Conservation (phyloP, 2,797 vertebrate genomes). For the Peromyscus nudipes region DNA sequence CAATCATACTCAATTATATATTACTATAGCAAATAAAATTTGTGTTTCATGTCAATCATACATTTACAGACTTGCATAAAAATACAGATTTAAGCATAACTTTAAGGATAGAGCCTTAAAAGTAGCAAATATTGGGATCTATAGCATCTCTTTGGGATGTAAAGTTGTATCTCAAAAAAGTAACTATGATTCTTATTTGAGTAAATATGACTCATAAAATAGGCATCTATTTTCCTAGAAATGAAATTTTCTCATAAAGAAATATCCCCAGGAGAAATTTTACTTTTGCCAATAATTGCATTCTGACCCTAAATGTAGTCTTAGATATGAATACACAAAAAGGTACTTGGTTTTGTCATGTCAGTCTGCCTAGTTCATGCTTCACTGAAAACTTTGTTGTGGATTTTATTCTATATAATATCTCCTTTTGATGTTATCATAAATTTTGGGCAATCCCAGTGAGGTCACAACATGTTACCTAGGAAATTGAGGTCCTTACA, state of each 20-base stretch:
- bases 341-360: neutral
- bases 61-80: neutral
- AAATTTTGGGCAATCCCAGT: neutral
- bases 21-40: neutral
- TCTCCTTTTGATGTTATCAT: neutral
- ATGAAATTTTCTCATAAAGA: slow-evolving; percentile 19
- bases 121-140: neutral
- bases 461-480: neutral
- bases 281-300: neutral
- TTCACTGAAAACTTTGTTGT: neutral
- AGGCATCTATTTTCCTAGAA: slow-evolving; percentile 20
- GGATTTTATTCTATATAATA: neutral
- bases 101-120: neutral
- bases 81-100: slow-evolving; percentile 23
- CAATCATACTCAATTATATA: neutral
- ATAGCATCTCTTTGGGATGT: neutral
- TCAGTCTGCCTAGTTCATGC: neutral
- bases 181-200: slow-evolving; percentile 19
- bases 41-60: neutral
- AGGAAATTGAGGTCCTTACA: neutral
- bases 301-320: neutral
- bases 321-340: slow-evolving; percentile 38
- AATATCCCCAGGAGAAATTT: neutral
- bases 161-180: slow-evolving; percentile 20
- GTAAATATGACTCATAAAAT: neutral